Conservation (phyloP, 2,888 invertebrate species). For the Limenitis camilla region DNA sequence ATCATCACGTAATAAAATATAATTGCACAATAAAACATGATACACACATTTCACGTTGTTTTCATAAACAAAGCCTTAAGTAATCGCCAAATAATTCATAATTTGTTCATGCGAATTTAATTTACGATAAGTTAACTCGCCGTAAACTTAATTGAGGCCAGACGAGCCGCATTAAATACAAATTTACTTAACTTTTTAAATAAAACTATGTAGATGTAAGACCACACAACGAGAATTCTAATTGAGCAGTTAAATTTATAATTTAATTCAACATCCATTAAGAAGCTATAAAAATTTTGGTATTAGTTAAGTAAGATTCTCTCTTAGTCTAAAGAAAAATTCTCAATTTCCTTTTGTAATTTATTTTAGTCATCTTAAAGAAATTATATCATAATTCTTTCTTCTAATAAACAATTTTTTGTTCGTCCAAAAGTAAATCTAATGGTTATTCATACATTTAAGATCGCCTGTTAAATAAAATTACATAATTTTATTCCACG, state of each 20-base stretch:
- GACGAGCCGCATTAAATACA: slow-evolving; percentile 1
- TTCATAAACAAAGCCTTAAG: slow-evolving; percentile 11
- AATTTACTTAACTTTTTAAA: slow-evolving; percentile 10
- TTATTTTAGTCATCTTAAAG: background rate
- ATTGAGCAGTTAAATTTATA: slow-evolving; percentile 19
- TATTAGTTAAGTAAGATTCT: slow-evolving; percentile 9
- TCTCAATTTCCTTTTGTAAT: background rate
- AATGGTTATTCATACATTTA: no score
- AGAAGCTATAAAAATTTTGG: slow-evolving; percentile 14
- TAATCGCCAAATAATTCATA: slow-evolving; percentile 21
- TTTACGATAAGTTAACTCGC: slow-evolving; percentile 31
- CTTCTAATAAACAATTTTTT: background rate
- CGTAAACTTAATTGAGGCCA: slow-evolving; percentile 17
- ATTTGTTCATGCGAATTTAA: slow-evolving; percentile 19
- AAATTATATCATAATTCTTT: background rate
- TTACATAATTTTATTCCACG: no score
- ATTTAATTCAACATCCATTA: slow-evolving; percentile 25
- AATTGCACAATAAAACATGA: slow-evolving; percentile 10
- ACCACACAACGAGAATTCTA: slow-evolving; percentile 32
- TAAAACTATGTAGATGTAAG: slow-evolving; percentile 20
- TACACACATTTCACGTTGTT: slow-evolving; percentile 9
- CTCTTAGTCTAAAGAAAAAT: background rate
- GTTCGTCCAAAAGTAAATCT: no score
- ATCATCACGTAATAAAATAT: slow-evolving; percentile 7
- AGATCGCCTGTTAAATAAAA: no score